These are phyloP conservation scores for Papilio polytes DNA, from an alignment of 1,140 invertebrate species.

Conservation along the genomic window DNA sequence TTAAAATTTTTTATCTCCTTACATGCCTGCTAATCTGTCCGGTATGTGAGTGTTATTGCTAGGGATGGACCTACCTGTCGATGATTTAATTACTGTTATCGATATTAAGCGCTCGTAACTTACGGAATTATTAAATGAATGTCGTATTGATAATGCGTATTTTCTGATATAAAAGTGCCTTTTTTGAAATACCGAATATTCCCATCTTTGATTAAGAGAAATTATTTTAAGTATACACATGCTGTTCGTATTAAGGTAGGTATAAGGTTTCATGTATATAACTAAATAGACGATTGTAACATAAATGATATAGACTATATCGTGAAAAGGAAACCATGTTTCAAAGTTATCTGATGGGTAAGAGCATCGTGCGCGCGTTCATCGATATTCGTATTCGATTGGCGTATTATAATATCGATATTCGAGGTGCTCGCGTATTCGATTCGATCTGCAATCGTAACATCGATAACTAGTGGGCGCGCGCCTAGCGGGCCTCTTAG, in stretches of 20 bases:
- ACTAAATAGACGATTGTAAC: not conserved
- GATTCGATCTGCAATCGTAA: conserved; percentile 34
- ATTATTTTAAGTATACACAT: not conserved
- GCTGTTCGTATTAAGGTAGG: not conserved
- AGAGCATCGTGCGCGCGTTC: conserved; percentile 51
- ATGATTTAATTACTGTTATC: conserved; percentile 16
- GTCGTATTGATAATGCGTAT: not conserved
- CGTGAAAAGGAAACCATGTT: conserved; percentile 53
- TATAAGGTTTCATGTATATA: not conserved
- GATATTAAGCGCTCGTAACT: not conserved
- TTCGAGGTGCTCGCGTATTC: conserved; percentile 48
- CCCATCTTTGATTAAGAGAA: not conserved
- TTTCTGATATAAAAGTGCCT: not conserved
- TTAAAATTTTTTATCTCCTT: conserved; percentile 34
- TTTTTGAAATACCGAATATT: not conserved
- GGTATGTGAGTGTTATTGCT: conserved; percentile 39
- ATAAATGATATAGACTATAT: not conserved
- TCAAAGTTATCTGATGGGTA: conserved; percentile 57
- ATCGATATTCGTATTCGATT: conserved; percentile 53
- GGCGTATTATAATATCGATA: conserved; percentile 62
- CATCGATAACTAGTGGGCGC: conserved; percentile 66
- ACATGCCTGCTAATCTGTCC: conserved; percentile 39
- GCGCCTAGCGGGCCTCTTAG: conserved; percentile 64
- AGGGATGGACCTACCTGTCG: conserved; percentile 8
- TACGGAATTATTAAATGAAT: not conserved